Evolutionary conservation across 2,797 vertebrate species (phyloP).

Genomic region (Amblyraja radiata): DNA sequence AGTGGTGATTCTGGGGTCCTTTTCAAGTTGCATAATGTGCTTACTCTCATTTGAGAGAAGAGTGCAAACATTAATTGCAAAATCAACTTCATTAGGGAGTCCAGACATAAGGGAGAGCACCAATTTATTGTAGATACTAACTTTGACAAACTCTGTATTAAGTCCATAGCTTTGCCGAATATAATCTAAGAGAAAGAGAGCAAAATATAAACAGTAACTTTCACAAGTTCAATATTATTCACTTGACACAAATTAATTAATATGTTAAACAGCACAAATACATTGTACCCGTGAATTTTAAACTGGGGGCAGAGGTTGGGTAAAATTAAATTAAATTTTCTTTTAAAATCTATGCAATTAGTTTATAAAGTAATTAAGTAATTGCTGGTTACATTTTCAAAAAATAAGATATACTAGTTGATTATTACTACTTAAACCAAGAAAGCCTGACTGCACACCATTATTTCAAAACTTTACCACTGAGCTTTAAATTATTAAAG

Average conservation of each 20-base stretch:
- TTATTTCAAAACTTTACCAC: not conserved
- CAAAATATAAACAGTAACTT: not conserved
- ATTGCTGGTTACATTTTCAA: not conserved
- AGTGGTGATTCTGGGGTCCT: constrained; percentile 96
- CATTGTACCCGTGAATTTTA: not conserved
- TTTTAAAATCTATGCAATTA: constrained; percentile 20
- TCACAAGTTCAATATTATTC: not conserved
- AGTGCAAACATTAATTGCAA: constrained; percentile 97
- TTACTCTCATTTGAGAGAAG: constrained; percentile 98
- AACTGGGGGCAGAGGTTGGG: not conserved
- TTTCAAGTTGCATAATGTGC: constrained; percentile 98
- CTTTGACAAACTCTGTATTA: constrained; percentile 86
- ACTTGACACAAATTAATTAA: not conserved
- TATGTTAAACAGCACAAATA: not conserved
- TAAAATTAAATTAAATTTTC: not conserved
- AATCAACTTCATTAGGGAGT: constrained; percentile 98
- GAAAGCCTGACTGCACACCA: not conserved
- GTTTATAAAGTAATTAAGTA: not conserved
- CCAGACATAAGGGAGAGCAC: constrained; percentile 98
- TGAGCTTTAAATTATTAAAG: not conserved
- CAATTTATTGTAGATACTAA: constrained; percentile 98
- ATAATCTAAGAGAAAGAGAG: constrained; percentile 71
- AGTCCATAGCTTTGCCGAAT: constrained; percentile 98
- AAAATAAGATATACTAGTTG: not conserved
- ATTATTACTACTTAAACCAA: not conserved